These are phyloP conservation scores for Himalopsyche japonica DNA, from an alignment of 2,888 invertebrate genomes.

Conservation along the genomic window DNA sequence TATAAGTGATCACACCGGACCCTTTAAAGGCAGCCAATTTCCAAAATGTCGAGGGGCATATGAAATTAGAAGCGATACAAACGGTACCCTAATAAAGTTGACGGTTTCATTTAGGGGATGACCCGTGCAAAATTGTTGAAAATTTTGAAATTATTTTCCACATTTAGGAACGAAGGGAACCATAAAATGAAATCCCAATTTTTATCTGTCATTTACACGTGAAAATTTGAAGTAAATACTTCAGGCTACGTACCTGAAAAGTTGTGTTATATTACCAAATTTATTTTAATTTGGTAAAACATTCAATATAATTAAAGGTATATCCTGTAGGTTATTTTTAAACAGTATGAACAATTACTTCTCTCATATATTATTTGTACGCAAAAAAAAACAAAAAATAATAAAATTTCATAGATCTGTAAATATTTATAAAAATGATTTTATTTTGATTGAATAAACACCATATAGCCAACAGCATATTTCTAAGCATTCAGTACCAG, in stretches of 20 bases:
- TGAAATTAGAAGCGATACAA: slow-evolving; percentile 33
- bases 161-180: neutral
- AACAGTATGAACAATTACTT: no score
- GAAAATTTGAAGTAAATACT: neutral
- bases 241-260: neutral
- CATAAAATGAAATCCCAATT: neutral
- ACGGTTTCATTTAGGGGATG: slow-evolving; percentile 34
- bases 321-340: no score
- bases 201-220: neutral
- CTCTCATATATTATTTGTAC: no score
- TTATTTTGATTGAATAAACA: no score
- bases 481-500: no score
- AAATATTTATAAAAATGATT: no score
- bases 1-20: neutral
- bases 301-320: no score
- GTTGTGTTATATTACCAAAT: neutral
- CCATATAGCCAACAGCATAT: no score
- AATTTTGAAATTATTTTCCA: slow-evolving; percentile 6
- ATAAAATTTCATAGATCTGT: no score
- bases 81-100: slow-evolving; percentile 34
- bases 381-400: no score
- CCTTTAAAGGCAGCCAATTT: slow-evolving; percentile 24
- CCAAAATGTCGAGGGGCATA: slow-evolving; percentile 7
- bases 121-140: slow-evolving; percentile 21
- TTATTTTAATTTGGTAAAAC: slow-evolving; percentile 1